Conservation (phyloP, 2,888 invertebrate genomes). For the Drosophila neonasuta region DNA sequence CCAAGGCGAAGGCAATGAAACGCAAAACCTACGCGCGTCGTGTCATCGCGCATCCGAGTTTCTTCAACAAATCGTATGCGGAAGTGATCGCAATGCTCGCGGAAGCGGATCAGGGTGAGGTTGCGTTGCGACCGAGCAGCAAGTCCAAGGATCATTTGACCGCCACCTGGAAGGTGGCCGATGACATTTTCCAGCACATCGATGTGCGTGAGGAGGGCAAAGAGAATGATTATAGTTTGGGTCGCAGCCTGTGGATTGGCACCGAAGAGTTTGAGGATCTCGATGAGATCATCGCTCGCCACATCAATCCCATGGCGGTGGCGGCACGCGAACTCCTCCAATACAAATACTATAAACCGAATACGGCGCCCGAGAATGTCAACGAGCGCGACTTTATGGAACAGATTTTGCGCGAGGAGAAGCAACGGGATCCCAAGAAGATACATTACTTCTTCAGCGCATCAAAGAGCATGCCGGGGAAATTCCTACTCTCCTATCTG, state of each 20-base stretch:
- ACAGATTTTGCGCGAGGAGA: constrained; percentile 93
- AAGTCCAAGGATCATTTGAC: constrained; percentile 98
- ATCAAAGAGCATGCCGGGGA: constrained; percentile 93
- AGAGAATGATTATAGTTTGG: constrained; percentile 97
- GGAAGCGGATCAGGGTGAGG: constrained; percentile 97
- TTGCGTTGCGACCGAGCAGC: constrained; percentile 97
- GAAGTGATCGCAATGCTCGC: constrained; percentile 96
- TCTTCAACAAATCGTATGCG: constrained; percentile 96
- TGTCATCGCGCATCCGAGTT: constrained; percentile 98
- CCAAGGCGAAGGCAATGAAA: constrained; percentile 83
- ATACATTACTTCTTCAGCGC: constrained; percentile 95
- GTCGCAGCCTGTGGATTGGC: constrained; percentile 92
- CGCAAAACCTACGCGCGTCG: constrained; percentile 90
- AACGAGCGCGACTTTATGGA: constrained; percentile 86
- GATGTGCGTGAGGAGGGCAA: constrained; percentile 98
- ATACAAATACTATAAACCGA: constrained; percentile 92
- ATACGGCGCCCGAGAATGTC: constrained; percentile 90
- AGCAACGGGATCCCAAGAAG: constrained; percentile 92
- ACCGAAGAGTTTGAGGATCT: constrained; percentile 98
- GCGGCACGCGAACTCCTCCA: constrained; percentile 94
- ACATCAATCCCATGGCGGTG: constrained; percentile 98
- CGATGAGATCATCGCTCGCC: constrained; percentile 98
- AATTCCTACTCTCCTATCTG: constrained; percentile 96
- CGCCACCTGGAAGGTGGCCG: constrained; percentile 99
- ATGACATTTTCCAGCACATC: constrained; percentile 97